Percentiles rank a stretch among this genome's conserved stretches.
phyloP scores from a whole-genome alignment of 2,797 vertebrate species.

The Mico argentatus region DNA sequence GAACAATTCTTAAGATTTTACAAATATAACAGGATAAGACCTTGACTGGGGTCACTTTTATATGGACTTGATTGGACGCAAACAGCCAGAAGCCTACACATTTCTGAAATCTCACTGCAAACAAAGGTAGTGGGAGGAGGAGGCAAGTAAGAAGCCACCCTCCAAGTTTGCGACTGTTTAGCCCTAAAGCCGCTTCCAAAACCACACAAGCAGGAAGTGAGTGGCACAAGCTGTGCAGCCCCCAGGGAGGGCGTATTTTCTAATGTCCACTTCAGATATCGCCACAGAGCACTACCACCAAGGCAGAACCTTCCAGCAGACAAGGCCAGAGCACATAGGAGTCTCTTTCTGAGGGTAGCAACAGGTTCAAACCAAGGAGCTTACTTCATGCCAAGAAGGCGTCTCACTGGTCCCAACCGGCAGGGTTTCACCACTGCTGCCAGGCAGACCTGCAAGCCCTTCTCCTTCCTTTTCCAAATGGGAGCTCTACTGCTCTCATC shows the following conservation, averaged over 20 bases:
- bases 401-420: background rate
- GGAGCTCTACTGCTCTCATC: background rate
- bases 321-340: background rate
- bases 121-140: background rate
- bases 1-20: background rate
- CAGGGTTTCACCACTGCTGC: accelerated
- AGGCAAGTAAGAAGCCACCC: background rate
- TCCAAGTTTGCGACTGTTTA: background rate
- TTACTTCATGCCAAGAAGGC: background rate
- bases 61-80: accelerated
- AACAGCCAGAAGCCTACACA: background rate
- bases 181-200: background rate
- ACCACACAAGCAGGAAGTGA: background rate
- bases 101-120: background rate
- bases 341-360: background rate
- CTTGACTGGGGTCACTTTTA: background rate
- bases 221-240: background rate
- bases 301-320: background rate
- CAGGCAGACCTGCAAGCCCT: accelerated
- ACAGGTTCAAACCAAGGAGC: background rate
- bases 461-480: background rate
- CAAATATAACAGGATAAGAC: background rate
- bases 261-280: background rate
- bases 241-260: background rate
- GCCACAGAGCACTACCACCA: background rate